Percentiles rank a stretch among this genome's conserved stretches.
Evolutionary conservation across 2,113 vertebrate species (phyloP).

Genomic region (Antennarius striatus): DNA sequence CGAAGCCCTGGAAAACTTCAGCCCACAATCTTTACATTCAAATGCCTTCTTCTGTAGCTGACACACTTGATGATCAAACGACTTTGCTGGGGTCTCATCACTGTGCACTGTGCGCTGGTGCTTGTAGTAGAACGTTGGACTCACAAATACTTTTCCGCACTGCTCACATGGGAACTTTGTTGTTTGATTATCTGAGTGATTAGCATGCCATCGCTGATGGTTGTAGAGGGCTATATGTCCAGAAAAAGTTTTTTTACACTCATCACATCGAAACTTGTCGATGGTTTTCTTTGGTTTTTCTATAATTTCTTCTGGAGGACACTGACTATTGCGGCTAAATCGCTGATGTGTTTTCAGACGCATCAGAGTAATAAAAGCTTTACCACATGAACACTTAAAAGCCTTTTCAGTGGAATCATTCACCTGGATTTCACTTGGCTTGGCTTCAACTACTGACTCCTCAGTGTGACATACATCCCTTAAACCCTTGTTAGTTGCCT

Average conservation of each 20-base stretch:
- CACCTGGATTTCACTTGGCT: slow-evolving; percentile 30
- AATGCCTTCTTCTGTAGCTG: slow-evolving; percentile 82
- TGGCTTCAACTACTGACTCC: slow-evolving; percentile 26
- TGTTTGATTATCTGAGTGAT: slow-evolving; percentile 41
- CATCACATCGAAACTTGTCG: slow-evolving; percentile 66
- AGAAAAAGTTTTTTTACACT: slow-evolving; percentile 74
- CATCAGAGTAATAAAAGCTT: slow-evolving; percentile 63
- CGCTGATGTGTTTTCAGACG: slow-evolving; percentile 79
- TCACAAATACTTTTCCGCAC: slow-evolving; percentile 78
- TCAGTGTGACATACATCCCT: slow-evolving; percentile 35
- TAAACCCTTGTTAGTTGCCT: slow-evolving; percentile 53
- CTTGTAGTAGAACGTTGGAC: slow-evolving; percentile 72
- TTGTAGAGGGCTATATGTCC: slow-evolving; percentile 68
- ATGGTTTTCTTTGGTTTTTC: slow-evolving; percentile 63
- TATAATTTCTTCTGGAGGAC: slow-evolving; percentile 58
- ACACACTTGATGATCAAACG: slow-evolving; percentile 79
- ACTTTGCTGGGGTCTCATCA: slow-evolving; percentile 74
- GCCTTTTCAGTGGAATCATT: slow-evolving; percentile 45
- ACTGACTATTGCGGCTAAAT: slow-evolving; percentile 70
- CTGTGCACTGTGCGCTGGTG: slow-evolving; percentile 76
- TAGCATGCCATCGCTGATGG: slow-evolving; percentile 78
- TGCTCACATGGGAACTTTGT: slow-evolving; percentile 72
- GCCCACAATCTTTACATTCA: slow-evolving; percentile 79
- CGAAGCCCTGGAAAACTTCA: slow-evolving; percentile 79
- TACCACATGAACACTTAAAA: slow-evolving; percentile 75